Evolutionary conservation across 2,113 vertebrate species (phyloP), one percentile per base, ranked within the genome.

Genomic region (Anoura caudifer): DNA sequence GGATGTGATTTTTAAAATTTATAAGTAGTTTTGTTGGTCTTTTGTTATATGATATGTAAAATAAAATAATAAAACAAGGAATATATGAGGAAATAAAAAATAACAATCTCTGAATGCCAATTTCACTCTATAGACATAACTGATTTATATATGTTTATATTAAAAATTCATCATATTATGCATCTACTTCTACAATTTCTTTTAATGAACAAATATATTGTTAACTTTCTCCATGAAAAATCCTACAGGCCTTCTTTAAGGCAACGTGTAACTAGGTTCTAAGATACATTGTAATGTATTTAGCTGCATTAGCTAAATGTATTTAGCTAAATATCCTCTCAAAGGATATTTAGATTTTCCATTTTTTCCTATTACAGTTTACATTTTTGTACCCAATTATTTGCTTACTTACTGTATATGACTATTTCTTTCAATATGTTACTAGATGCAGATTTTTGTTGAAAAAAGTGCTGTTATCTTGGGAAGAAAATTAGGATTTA

Each of bases 301-400:
- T 72, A 77, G 28, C 7, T 26, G 20, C 45, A 13, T 52, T 52
- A 52, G 50, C 50, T 52, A 52, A 63, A 83, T 80, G 36, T 41
- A 43, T 7, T 83, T 72, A 77, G 19, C 7, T 26, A 24, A 61
- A 13, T 52, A 52, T 52, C 20, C 36, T 33, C 24, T 89, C 17
- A 83, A n/a, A 79, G 52, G 83, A 75, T 83, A 92, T 92, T 95
- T 93, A 92, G 17, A 26, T 59, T 89, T 94, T 95, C 26, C 7
- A 52, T 22, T 45, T 90, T 83, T 41, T 0, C 11, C 28, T 73
- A 14, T 65, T 70, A 43, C 1, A 15, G 14, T 54, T 33, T 13
- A 75, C 5, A 59, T 87, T 43, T 41, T 82, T 75, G 13, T 84
- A 65, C 72, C 38, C 26, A 65, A 9, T 81, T 92, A 70, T 43